Conservation (phyloP, 2,113 vertebrate species). For the Paratilapia polleni region DNA sequence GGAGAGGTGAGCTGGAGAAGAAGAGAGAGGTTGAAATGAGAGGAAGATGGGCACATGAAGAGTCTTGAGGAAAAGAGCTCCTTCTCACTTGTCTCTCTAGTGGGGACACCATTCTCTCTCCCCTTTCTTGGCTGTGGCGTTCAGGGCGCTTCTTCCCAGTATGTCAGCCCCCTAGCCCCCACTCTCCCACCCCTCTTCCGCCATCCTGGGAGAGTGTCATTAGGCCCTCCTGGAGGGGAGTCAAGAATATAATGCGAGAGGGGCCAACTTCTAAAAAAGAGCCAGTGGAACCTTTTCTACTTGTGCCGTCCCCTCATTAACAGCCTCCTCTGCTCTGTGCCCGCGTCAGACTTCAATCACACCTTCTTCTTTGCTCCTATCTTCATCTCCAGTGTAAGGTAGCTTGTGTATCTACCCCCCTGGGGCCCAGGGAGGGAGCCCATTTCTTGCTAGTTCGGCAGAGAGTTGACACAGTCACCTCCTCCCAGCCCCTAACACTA, state of each 20-base stretch:
- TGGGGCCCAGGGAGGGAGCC: slow-evolving; percentile 63
- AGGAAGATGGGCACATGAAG: slow-evolving; percentile 74
- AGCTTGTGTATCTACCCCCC: slow-evolving; percentile 5
- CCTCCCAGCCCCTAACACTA: slow-evolving; percentile 5
- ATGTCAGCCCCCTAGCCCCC: neutral
- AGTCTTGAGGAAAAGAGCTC: slow-evolving; percentile 88
- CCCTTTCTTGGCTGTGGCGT: slow-evolving; percentile 51
- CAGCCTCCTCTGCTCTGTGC: slow-evolving; percentile 76
- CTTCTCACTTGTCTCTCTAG: slow-evolving; percentile 82
- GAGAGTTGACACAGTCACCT: slow-evolving; percentile 66
- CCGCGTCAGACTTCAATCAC: slow-evolving; percentile 50
- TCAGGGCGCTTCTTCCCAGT: slow-evolving; percentile 20
- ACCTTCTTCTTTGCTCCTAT: slow-evolving; percentile 48
- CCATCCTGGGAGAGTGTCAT: slow-evolving; percentile 83
- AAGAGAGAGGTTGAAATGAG: slow-evolving; percentile 87
- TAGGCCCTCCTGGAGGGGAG: slow-evolving; percentile 90
- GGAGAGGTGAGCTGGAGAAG: slow-evolving; percentile 62
- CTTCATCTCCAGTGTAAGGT: slow-evolving; percentile 30
- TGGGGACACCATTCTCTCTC: slow-evolving; percentile 59
- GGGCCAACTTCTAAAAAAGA: slow-evolving; percentile 85
- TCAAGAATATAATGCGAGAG: slow-evolving; percentile 95
- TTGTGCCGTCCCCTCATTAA: slow-evolving; percentile 90
- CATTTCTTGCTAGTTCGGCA: slow-evolving; percentile 84
- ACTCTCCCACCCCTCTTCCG: slow-evolving; percentile 58
- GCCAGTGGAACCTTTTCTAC: slow-evolving; percentile 70